Conservation (phyloP, 2,888 invertebrate species). For the Cryptus armator region DNA sequence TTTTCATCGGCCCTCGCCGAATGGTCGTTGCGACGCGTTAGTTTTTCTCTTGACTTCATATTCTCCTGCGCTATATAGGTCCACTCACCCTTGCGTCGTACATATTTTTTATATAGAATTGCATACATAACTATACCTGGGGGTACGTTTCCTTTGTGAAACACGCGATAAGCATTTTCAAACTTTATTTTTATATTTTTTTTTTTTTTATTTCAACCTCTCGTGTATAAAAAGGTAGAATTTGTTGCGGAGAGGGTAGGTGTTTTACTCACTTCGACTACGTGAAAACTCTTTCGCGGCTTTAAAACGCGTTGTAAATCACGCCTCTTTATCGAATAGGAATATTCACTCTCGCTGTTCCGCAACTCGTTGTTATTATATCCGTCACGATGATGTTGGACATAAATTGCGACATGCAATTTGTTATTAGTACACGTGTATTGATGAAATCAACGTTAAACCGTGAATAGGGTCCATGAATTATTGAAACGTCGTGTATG, state of each 20-base stretch:
- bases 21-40: conserved; percentile 15
- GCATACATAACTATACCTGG: background rate
- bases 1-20: conserved; percentile 27
- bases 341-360: background rate
- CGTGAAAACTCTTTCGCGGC: background rate
- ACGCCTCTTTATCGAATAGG: background rate
- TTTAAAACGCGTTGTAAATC: background rate
- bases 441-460: no score
- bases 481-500: no score
- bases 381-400: background rate
- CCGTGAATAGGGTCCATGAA: no score
- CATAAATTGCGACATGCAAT: background rate
- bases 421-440: no score
- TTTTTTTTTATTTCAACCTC: conserved; percentile 9
- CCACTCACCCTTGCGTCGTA: background rate
- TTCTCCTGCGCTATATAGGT: background rate
- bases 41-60: conserved; percentile 10
- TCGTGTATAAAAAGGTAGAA: conserved; percentile 11
- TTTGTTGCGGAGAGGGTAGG: conserved; percentile 2
- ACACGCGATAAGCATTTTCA: conserved; percentile 15
- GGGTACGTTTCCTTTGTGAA: background rate
- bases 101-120: background rate
- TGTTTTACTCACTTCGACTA: background rate
- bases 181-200: conserved; percentile 9
- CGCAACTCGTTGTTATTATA: background rate